A percentile compares a stretch with the other conserved stretches of the same genome.
phyloP scores from a whole-genome alignment of 2,888 invertebrate genomes.

The Parnassius apollo region DNA sequence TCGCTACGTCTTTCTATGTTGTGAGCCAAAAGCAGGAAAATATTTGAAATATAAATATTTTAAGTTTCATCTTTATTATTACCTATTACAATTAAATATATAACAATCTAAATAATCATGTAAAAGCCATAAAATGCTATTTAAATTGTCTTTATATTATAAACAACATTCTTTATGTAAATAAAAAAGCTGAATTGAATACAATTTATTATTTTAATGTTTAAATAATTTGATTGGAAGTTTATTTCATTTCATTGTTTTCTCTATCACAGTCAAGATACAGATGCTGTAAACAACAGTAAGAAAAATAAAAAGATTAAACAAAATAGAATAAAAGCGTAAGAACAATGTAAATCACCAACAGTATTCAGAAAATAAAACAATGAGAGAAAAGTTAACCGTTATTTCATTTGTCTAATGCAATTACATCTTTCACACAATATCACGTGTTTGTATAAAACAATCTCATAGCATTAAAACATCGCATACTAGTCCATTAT shows the following conservation, averaged over 20 bases:
- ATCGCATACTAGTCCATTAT: constrained; percentile 23
- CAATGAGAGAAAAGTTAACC: constrained; percentile 43
- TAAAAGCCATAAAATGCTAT: too few relatives aligned
- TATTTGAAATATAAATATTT: too few relatives aligned
- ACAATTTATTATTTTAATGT: constrained; percentile 43
- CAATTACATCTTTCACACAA: constrained; percentile 39
- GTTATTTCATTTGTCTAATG: constrained; percentile 37
- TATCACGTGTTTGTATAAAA: constrained; percentile 58
- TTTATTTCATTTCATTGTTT: constrained; percentile 18
- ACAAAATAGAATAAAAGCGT: constrained; percentile 20
- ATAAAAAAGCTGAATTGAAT: constrained; percentile 48
- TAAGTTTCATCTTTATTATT: too few relatives aligned
- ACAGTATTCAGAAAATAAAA: constrained; percentile 36
- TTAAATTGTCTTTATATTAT: too few relatives aligned
- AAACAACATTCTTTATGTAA: constrained; percentile 22
- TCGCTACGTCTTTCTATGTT: too few relatives aligned
- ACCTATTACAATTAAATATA: too few relatives aligned
- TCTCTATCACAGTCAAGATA: constrained; percentile 34
- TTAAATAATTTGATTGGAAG: constrained; percentile 27
- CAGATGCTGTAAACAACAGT: constrained; percentile 29
- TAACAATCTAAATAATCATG: too few relatives aligned
- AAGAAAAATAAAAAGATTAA: constrained; percentile 30
- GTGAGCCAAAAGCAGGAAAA: too few relatives aligned
- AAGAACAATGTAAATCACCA: constrained; percentile 12
- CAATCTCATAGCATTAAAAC: constrained; percentile 51